Evolutionary conservation across 2,113 vertebrate species (phyloP), one percentile per base, ranked within the genome.

Genomic region (Arvicanthis niloticus): DNA sequence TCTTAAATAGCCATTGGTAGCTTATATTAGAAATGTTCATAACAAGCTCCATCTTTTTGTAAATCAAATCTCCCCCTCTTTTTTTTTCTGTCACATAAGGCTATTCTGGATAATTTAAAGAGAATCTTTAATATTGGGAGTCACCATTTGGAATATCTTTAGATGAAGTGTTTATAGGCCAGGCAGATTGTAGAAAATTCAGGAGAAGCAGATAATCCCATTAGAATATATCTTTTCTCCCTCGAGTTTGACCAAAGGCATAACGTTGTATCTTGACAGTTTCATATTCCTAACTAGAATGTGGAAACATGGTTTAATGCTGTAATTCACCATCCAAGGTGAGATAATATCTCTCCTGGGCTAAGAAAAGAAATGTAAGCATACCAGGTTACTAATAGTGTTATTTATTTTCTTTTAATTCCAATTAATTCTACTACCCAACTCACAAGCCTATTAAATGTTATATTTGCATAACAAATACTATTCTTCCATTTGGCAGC

Each of bases 361-460:
- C 76, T 26, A 93, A 89, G 42, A 92, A 91, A 6, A 94, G 87
- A 91, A 78, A 24, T 84, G 26, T 76, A 89, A 96, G 68, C 51
- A 88, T 91, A 72, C 11, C 65, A 89, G 51, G 19, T 5, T 97
- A 76, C 12, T 76, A 65, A 8, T 86, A 26, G 73, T 6, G 82
- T 60, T 12, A 65, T 82, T 90, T 60, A 77, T 40, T 80, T 94
- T 60, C 5, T 78, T 90, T 94, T 56, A 84, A 75, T 91, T 92
- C 29, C 29, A 65, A 56, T 76, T 62, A 80, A 68, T 95, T 51
- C 24, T 73, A 53, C 16, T 68, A 12, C 86, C 60, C 31, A 90
- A 22, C 40, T 88, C 45, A 80, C 7, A 96, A 90, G 0, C 34
- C 34, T 8, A 82, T 91, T 84, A 88, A 65, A 65, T 73, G 29